These are phyloP conservation scores for Rhagologus leucostigma DNA, from an alignment of 2,113 vertebrate species.

Conservation along the genomic window DNA sequence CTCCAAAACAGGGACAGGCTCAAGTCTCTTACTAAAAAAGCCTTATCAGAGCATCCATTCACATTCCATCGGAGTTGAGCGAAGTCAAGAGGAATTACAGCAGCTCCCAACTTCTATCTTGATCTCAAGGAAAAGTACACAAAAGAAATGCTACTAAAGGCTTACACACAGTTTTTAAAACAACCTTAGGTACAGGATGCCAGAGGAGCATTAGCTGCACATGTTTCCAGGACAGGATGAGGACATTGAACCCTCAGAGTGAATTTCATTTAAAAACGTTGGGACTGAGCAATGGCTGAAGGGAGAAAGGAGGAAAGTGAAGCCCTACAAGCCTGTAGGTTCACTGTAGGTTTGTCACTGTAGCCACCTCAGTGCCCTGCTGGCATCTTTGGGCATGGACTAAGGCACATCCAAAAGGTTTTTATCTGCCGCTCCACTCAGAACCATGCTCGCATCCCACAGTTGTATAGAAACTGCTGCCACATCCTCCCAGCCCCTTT, in stretches of 20 bases:
- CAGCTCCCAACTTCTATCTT: not conserved
- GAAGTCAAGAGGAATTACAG: not conserved
- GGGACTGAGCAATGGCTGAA: not conserved
- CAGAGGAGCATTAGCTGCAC: not conserved
- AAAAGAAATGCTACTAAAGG: not conserved
- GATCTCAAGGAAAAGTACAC: not conserved
- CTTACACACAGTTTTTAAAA: not conserved
- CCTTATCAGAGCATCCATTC: not conserved
- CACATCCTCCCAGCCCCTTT: not conserved
- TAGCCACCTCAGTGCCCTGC: not conserved
- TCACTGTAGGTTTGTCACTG: not conserved
- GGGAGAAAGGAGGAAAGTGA: not conserved
- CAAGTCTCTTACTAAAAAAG: not conserved
- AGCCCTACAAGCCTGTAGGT: not conserved
- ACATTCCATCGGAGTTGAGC: not conserved
- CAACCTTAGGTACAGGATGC: not conserved
- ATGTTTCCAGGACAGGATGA: not conserved
- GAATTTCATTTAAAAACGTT: not conserved
- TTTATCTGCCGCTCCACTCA: not conserved
- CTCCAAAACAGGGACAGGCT: not conserved
- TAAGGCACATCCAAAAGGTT: not conserved
- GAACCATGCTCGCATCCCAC: rapidly evolving
- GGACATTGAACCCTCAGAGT: not conserved
- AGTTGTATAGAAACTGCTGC: not conserved
- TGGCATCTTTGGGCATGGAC: not conserved